phyloP scores from a whole-genome alignment of 2,888 invertebrate species.

The Sesia bembeciformis region DNA sequence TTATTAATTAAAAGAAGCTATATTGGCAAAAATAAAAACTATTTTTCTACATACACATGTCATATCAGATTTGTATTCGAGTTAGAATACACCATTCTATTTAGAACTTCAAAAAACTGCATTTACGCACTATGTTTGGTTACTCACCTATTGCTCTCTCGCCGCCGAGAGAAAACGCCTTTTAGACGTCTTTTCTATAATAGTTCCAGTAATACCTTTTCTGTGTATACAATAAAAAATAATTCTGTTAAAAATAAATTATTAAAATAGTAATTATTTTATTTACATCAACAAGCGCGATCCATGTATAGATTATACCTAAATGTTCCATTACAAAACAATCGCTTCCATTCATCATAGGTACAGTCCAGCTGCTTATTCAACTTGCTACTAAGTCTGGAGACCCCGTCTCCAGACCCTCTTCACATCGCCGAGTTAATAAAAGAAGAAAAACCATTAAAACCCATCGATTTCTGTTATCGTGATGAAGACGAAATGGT shows the following conservation, averaged over 20 bases:
- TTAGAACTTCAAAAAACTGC: too few relatives aligned
- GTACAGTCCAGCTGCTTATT: slow-evolving; percentile 94
- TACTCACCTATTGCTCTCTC: too few relatives aligned
- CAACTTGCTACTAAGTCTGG: slow-evolving; percentile 91
- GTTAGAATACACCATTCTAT: too few relatives aligned
- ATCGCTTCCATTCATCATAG: slow-evolving; percentile 36
- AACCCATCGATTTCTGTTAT: slow-evolving; percentile 98
- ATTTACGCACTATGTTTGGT: too few relatives aligned
- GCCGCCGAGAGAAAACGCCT: too few relatives aligned
- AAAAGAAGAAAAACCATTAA: slow-evolving; percentile 92
- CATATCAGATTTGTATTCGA: too few relatives aligned
- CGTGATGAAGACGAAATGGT: slow-evolving; percentile 98
- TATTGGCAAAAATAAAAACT: too few relatives aligned
- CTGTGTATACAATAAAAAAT: too few relatives aligned
- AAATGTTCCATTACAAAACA: not conserved
- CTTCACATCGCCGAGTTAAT: slow-evolving; percentile 93
- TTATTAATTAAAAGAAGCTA: too few relatives aligned
- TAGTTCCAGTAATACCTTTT: too few relatives aligned
- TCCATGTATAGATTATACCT: not conserved
- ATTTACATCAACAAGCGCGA: not conserved
- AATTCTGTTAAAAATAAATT: not conserved
- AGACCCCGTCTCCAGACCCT: slow-evolving; percentile 95
- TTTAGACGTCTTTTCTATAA: too few relatives aligned
- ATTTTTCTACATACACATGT: too few relatives aligned
- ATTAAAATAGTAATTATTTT: not conserved